Base-by-base conservation (phyloP, 2,888 invertebrate species). In the Maniola hyperantus region DNA sequence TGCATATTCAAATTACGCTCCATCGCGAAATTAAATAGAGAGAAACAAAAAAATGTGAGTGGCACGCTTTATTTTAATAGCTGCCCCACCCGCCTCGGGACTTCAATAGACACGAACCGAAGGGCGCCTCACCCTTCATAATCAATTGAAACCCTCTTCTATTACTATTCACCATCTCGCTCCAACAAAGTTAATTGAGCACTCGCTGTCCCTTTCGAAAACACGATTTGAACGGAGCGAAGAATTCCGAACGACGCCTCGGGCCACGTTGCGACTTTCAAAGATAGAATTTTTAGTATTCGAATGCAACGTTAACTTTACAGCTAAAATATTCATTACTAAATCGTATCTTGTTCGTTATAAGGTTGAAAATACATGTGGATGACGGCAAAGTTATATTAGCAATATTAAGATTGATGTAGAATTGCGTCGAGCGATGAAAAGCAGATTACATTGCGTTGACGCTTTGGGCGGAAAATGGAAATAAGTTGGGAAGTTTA, bases 1-100 rank as follows among this genome's bases (percentile, higher is more conserved):
- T 83, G 79, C 81, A 81, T 86, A 91, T 90, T 89, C 81, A 89
- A 89, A 88, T 87, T 85, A 88, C 85, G 83, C 88, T 82, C 89
- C 88, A 90, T 89, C 83, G 89, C 91, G 74, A 89, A 89, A 91
- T 91, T 89, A 89, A 92, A 90, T 89, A 89, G 84, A 84, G 80
- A 84, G 87, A 90, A 88, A 90, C 84, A 91, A 91, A 91, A 89
- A 80, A 89, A 86, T 82, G 77, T 78, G 76, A 79, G 75, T 77
- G 79, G 79, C 83, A 84, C 82, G 84, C 84, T 84, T 83, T 80
- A 80, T 76, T 78, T 77, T 78, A 77, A 78, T 76, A 74, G 77
- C 78, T 67, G 71, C 88, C 87, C 89, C 88, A 84, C 91, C 87
- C 86, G 87, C 85, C 84, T 70, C 80, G 76, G 84, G 86, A 82